A percentile compares a stretch with the other conserved stretches of the same genome.
Evolutionary conservation across 2,888 invertebrate species (phyloP).

Genomic region (Sthenelais limicola): DNA sequence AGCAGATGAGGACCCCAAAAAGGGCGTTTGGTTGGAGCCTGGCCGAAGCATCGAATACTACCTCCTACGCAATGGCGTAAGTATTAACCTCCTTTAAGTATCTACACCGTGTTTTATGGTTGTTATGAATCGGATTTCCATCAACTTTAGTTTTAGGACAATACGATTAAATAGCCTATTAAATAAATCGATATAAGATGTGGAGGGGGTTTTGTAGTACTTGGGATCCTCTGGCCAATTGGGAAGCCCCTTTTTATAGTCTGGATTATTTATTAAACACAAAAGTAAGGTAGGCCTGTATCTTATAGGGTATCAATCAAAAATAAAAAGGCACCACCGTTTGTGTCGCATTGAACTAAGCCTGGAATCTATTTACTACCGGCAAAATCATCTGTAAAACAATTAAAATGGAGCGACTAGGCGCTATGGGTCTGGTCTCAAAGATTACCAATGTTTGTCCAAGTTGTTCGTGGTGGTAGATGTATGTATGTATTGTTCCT

Average conservation of each 20-base stretch:
- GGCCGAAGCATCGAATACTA: conserved; percentile 96
- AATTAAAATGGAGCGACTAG: no score
- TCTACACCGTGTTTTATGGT: neutral
- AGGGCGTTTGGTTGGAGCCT: conserved; percentile 94
- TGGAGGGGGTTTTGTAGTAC: neutral
- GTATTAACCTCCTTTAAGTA: no score
- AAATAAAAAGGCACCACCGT: no score
- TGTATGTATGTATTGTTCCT: no score
- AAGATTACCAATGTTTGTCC: no score
- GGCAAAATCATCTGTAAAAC: no score
- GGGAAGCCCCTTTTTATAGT: neutral
- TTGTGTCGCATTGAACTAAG: no score
- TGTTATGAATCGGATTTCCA: neutral
- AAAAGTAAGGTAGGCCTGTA: no score
- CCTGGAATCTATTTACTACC: no score
- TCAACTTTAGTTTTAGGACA: neutral
- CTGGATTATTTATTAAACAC: no score
- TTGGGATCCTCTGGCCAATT: neutral
- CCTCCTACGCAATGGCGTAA: conserved; percentile 88
- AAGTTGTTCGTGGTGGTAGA: neutral
- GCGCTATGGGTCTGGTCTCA: no score
- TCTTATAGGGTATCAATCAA: no score
- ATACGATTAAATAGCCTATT: neutral
- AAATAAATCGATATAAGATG: neutral
- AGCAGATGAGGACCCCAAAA: conserved; percentile 95